Conservation (phyloP, 2,888 invertebrate species). For the Nysson spinosus region DNA sequence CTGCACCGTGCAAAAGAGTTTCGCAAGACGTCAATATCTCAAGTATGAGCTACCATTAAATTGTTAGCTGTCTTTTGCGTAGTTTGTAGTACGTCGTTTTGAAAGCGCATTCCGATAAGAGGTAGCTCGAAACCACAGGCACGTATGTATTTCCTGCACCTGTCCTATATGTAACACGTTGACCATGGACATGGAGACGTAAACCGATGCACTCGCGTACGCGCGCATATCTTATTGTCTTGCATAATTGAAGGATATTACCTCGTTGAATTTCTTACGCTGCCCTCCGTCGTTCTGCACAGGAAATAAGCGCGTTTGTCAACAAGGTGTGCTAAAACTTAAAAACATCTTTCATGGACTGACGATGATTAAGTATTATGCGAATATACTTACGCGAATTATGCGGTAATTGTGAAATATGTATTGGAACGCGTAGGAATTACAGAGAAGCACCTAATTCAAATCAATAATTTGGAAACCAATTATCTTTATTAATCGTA, state of each 20-base stretch:
- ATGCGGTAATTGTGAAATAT: too few relatives aligned
- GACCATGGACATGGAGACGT: constrained; percentile 39
- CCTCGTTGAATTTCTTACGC: constrained; percentile 14
- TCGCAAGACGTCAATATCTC: background rate
- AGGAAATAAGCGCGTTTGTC: background rate
- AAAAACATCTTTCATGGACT: too few relatives aligned
- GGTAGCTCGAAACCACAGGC: constrained; percentile 20
- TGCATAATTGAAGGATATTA: constrained; percentile 35
- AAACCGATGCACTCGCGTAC: constrained; percentile 17
- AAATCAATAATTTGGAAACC: too few relatives aligned
- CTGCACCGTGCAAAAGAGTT: background rate
- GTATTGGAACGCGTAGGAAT: too few relatives aligned
- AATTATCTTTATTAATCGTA: too few relatives aligned
- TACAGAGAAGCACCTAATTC: too few relatives aligned
- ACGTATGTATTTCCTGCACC: constrained; percentile 45
- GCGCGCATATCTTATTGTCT: constrained; percentile 12
- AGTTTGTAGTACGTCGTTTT: constrained; percentile 8
- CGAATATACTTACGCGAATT: too few relatives aligned
- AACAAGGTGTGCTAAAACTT: background rate
- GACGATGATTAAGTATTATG: too few relatives aligned
- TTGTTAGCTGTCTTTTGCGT: constrained; percentile 11
- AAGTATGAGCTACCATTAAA: background rate
- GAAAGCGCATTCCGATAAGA: constrained; percentile 17
- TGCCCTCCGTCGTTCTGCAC: background rate
- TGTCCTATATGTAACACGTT: constrained; percentile 41